Evolutionary conservation across 2,888 invertebrate species (phyloP).

Genomic region (Cyaniris semiargus): DNA sequence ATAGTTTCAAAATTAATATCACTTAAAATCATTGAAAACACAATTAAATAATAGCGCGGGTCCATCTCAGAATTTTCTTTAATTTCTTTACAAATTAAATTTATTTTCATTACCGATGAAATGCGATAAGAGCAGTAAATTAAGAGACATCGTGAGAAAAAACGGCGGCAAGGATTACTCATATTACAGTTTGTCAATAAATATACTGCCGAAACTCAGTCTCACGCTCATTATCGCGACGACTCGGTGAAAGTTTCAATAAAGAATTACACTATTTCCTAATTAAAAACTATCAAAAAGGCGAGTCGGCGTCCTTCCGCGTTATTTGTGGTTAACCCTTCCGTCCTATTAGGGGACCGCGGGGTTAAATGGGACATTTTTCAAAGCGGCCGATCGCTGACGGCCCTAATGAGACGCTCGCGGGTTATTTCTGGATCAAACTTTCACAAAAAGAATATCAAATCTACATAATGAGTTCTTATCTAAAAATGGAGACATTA

Average conservation of each 20-base stretch:
- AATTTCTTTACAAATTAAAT: slow-evolving; percentile 1
- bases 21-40: background rate
- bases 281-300: slow-evolving; percentile 78
- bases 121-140: slow-evolving; percentile 28
- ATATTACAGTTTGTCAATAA: slow-evolving; percentile 32
- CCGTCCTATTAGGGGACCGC: slow-evolving; percentile 73
- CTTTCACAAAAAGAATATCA: slow-evolving; percentile 42
- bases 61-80: background rate
- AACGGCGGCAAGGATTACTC: slow-evolving; percentile 32
- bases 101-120: slow-evolving; percentile 25
- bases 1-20: slow-evolving; percentile 3
- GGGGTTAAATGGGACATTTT: slow-evolving; percentile 79
- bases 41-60: background rate
- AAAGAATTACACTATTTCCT: slow-evolving; percentile 77
- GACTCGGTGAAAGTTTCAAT: slow-evolving; percentile 55
- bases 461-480: slow-evolving; percentile 44
- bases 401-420: slow-evolving; percentile 77
- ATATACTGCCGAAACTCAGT: slow-evolving; percentile 46
- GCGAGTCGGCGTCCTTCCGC: slow-evolving; percentile 69
- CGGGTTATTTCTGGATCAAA: slow-evolving; percentile 71
- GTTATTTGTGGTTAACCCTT: slow-evolving; percentile 79
- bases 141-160: slow-evolving; percentile 37
- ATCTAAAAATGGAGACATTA: slow-evolving; percentile 34
- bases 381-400: slow-evolving; percentile 71
- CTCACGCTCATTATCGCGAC: slow-evolving; percentile 69